phyloP scores from a whole-genome alignment of 2,888 invertebrate genomes.

The Zeuzera pyrina region DNA sequence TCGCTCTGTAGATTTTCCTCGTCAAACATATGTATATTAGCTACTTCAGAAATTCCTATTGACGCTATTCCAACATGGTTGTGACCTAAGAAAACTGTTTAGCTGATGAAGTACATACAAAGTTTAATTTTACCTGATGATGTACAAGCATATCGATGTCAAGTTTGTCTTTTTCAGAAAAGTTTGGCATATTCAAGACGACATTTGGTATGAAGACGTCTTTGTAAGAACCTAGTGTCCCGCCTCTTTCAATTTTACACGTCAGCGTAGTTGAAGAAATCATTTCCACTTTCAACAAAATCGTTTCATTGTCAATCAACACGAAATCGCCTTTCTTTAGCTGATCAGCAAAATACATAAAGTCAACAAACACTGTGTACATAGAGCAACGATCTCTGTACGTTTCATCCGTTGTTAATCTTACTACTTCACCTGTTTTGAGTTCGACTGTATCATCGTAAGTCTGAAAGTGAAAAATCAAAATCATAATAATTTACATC shows the following conservation, averaged over 20 bases:
- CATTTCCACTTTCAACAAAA: slow-evolving; percentile 79
- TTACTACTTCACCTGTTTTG: slow-evolving; percentile 51
- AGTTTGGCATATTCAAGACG: slow-evolving; percentile 48
- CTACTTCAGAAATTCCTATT: too few relatives aligned
- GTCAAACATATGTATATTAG: too few relatives aligned
- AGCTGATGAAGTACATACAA: slow-evolving; percentile 1
- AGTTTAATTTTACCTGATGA: slow-evolving; percentile 51
- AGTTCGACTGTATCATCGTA: slow-evolving; percentile 47
- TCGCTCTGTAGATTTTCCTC: too few relatives aligned
- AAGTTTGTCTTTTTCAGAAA: slow-evolving; percentile 42
- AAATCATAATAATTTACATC: too few relatives aligned
- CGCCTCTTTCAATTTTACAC: slow-evolving; percentile 53
- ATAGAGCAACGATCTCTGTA: slow-evolving; percentile 70
- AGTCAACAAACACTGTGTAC: slow-evolving; percentile 71
- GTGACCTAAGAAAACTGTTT: neutral
- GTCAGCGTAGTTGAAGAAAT: slow-evolving; percentile 53
- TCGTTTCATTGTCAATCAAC: slow-evolving; percentile 78
- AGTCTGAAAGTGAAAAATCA: slow-evolving; percentile 36
- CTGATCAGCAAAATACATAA: slow-evolving; percentile 60
- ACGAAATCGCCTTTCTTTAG: slow-evolving; percentile 62
- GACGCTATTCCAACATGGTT: too few relatives aligned
- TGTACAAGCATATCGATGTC: slow-evolving; percentile 46
- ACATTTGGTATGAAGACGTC: slow-evolving; percentile 58
- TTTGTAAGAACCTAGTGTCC: slow-evolving; percentile 47
- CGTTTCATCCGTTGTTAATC: slow-evolving; percentile 69